Conservation (phyloP, 23 tunicate species). For the Halocynthia aurantium region DNA sequence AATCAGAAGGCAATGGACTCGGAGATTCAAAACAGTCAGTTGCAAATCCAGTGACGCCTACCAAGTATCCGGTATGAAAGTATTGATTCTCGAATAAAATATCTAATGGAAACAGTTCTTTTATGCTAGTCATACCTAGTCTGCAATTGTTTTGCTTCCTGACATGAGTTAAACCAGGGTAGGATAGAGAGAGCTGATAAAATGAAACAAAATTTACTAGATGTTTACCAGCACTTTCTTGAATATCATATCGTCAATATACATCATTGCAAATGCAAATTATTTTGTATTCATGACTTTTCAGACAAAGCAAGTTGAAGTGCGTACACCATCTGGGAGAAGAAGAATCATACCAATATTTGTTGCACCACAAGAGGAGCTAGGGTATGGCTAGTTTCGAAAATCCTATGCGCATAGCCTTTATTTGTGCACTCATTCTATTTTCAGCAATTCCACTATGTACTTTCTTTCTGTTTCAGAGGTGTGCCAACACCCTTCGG, state of each 20-base stretch:
- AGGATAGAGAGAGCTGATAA: too few species aligned
- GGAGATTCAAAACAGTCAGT: background rate
- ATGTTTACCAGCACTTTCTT: background rate
- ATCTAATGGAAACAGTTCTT: background rate
- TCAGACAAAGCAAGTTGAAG: conserved; percentile 84
- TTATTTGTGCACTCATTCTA: background rate
- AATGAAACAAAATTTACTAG: background rate
- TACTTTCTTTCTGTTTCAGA: conserved; percentile 17
- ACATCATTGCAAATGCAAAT: background rate
- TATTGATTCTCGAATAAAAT: background rate
- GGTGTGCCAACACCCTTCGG: conserved; percentile 86
- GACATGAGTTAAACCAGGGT: too few species aligned
- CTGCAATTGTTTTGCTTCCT: too few species aligned
- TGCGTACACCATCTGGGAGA: conserved; percentile 66
- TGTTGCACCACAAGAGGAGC: conserved; percentile 87
- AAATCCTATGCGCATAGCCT: too few species aligned
- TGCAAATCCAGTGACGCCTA: conserved; percentile 30
- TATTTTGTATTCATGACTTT: background rate
- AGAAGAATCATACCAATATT: conserved; percentile 83
- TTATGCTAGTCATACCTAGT: too few species aligned
- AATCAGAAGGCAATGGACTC: background rate
- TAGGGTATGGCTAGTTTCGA: conserved; percentile 42
- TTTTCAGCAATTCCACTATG: background rate
- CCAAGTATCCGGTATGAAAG: conserved; percentile 67
- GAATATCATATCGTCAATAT: too few species aligned